A percentile compares a stretch with the other conserved stretches of the same genome.
phyloP scores from a whole-genome alignment of 2,113 vertebrate genomes.

The Clarias batrachus region DNA sequence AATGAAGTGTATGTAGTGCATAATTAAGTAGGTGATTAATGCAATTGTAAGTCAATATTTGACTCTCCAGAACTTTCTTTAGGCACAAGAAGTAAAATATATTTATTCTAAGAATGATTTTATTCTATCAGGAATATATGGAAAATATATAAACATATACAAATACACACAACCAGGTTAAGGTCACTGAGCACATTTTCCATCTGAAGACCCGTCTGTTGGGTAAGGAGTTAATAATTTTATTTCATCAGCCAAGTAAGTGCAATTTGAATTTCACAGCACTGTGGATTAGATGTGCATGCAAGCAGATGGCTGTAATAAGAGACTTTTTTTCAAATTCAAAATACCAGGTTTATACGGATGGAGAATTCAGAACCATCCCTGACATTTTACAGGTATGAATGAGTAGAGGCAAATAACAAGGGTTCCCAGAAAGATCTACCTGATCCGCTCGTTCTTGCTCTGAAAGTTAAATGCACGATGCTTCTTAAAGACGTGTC shows the following conservation, averaged over 20 bases:
- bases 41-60: background rate
- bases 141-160: background rate
- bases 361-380: conserved; percentile 1
- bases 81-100: background rate
- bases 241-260: conserved; percentile 8
- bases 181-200: conserved; percentile 13
- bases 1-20: too few species aligned
- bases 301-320: conserved; percentile 28
- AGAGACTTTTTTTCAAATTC: background rate
- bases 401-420: background rate
- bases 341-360: background rate
- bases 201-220: background rate
- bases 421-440: background rate
- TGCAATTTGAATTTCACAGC: conserved; percentile 46
- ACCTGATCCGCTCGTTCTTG: background rate
- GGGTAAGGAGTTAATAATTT: background rate
- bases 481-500: background rate
- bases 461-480: background rate
- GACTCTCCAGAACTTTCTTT: background rate
- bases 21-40: background rate
- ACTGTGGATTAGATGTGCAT: conserved; percentile 22
- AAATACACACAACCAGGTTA: background rate
- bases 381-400: conserved; percentile 3
- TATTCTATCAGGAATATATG: background rate
- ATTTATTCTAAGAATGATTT: background rate